A percentile compares a stretch with the other conserved stretches of the same genome.
These are phyloP conservation scores for Caenorhabditis sp. DNA, from an alignment of 2,888 invertebrate genomes.

Conservation along the genomic window DNA sequence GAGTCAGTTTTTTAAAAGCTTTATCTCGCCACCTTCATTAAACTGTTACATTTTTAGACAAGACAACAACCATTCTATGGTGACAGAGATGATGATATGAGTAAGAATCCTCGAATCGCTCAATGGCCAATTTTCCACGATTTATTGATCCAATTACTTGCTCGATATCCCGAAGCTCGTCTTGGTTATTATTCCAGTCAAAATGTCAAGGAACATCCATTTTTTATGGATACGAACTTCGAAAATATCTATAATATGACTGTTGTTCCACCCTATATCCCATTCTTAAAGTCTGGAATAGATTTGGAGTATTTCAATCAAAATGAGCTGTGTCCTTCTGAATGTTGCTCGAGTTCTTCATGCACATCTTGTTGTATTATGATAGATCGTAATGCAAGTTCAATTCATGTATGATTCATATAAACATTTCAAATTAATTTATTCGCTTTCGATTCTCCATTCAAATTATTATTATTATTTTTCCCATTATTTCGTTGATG, in stretches of 20 bases:
- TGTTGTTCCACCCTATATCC: conserved; percentile 21
- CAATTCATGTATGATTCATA: background rate
- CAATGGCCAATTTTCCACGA: conserved; percentile 31
- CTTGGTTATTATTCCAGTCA: conserved; percentile 26
- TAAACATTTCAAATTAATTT: too few relatives aligned
- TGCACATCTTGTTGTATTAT: background rate
- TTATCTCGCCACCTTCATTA: background rate
- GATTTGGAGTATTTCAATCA: conserved; percentile 22
- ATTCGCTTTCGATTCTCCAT: too few relatives aligned
- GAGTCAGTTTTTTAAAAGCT: conserved; percentile 17
- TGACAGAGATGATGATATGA: conserved; percentile 18
- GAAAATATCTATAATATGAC: conserved; percentile 16
- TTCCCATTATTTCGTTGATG: too few relatives aligned
- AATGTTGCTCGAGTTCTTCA: background rate
- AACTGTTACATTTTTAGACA: conserved; percentile 17
- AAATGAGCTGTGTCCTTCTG: background rate
- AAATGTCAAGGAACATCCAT: conserved; percentile 31
- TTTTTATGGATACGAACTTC: conserved; percentile 28
- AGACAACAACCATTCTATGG: conserved; percentile 32
- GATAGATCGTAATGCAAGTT: background rate
- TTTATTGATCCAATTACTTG: conserved; percentile 19
- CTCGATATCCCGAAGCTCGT: conserved; percentile 28
- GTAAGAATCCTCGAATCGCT: conserved; percentile 16
- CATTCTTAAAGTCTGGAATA: conserved; percentile 15
- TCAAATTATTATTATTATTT: too few relatives aligned